Conservation (phyloP, 2,888 invertebrate species). For the Notodonta ziczac region DNA sequence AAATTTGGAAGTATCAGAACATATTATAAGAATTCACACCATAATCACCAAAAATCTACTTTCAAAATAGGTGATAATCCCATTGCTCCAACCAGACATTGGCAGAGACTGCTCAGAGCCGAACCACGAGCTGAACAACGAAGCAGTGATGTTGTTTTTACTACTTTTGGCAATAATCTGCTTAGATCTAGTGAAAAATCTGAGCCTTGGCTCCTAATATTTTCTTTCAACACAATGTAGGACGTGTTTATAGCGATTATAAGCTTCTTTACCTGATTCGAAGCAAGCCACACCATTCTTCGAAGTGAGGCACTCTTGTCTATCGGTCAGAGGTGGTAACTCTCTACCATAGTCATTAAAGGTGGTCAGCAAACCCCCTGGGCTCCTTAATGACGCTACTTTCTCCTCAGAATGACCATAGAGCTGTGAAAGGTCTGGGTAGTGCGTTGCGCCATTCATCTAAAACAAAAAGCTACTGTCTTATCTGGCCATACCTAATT, state of each 20-base stretch:
- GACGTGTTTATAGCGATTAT: too few relatives aligned
- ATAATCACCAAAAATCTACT: too few relatives aligned
- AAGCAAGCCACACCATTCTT: constrained; percentile 88
- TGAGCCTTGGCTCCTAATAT: too few relatives aligned
- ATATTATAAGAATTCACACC: too few relatives aligned
- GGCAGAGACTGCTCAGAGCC: too few relatives aligned
- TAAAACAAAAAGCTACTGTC: constrained; percentile 47
- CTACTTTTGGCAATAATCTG: too few relatives aligned
- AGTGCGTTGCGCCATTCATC: constrained; percentile 91
- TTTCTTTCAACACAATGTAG: too few relatives aligned
- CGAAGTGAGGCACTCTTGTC: constrained; percentile 86
- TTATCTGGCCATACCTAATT: not conserved
- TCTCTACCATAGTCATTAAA: constrained; percentile 88
- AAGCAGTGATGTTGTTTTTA: too few relatives aligned
- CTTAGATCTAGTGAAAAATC: too few relatives aligned
- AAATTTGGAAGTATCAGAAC: not conserved
- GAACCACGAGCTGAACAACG: too few relatives aligned
- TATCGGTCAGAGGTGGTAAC: constrained; percentile 86
- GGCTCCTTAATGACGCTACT: constrained; percentile 82
- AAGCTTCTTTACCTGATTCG: constrained; percentile 87
- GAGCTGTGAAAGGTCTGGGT: constrained; percentile 89
- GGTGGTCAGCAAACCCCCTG: constrained; percentile 86
- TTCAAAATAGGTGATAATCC: too few relatives aligned
- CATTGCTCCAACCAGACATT: too few relatives aligned
- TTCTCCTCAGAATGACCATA: constrained; percentile 88